Evolutionary conservation across 2,113 vertebrate species (phyloP), one percentile per base, ranked within the genome.

Genomic region (Semnornis frantzii): DNA sequence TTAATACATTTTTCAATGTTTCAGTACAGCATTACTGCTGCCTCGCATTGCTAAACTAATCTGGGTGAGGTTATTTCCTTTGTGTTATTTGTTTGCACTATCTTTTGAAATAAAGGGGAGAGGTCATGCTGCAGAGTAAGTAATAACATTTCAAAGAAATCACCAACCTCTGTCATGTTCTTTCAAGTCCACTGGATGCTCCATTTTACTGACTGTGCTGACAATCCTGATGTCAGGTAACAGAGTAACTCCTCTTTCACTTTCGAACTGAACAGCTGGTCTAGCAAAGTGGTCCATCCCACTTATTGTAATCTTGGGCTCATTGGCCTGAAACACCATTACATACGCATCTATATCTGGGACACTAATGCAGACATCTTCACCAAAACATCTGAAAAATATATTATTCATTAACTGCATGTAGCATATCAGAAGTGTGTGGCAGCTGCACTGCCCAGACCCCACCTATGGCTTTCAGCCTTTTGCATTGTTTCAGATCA

Each of bases 321-420:
- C 98, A 39, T 98, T 98, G 89, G 99, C 98, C 97, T 99, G 99
- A 90, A 99, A 97, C 84, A 99, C 99, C 98, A 99, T 98, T 95
- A 99, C 98, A 82, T 98, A 98, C 2, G 98, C 98, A 5, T 99
- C 98, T n/a, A 99, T 97, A 85, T 98, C 98, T 8, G 99, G 98
- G 95, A 99, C 98, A 84, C 96, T 98, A 95, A 99, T 99, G 79
- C 99, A 99, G 54, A 98, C 98, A 87, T 99, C 99, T 97, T 99
- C 99, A 85, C 99, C 99, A 74, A 99, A 99, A 98, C 99, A 99
- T 97, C 99, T 99, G 96, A 90, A 96, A 95, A 95, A 95, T 64
- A 97, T 2, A 90, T 82, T 27, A 68, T 85, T 87, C 18, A 30
- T 97, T 96, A 97, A 93, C 46, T 72, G 82, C 76, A 91, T 77